phyloP scores from a whole-genome alignment of 2,113 vertebrate genomes.

The Campylomormyrus tamandua region DNA sequence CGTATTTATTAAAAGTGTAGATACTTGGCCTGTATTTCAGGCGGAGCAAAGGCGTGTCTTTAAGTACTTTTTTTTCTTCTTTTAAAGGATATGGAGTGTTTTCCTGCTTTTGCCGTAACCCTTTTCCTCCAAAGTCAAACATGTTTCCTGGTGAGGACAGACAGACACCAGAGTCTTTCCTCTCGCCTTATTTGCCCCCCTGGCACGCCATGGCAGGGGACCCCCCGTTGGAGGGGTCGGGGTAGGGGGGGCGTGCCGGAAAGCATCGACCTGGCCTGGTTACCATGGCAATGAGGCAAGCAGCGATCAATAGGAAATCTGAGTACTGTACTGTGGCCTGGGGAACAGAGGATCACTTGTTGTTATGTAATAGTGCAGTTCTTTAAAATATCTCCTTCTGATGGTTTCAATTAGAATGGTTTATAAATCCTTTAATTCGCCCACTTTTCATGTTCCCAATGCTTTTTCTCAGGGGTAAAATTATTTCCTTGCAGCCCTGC shows the following conservation, averaged over 20 bases:
- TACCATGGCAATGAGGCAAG: slow-evolving; percentile 12
- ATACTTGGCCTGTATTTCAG: background rate
- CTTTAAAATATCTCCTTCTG: background rate
- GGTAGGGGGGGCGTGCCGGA: background rate
- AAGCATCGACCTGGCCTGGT: background rate
- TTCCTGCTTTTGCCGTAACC: background rate
- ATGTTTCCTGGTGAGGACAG: background rate
- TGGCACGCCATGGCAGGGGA: background rate
- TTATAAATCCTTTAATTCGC: background rate
- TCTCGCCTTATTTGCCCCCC: background rate
- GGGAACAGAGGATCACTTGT: slow-evolving; percentile 14
- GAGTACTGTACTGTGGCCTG: background rate
- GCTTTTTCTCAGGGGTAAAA: background rate
- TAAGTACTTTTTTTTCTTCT: background rate
- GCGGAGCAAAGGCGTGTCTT: background rate
- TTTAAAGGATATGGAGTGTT: background rate
- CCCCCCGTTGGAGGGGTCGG: background rate
- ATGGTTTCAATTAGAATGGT: background rate
- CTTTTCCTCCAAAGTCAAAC: background rate
- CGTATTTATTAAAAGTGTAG: background rate
- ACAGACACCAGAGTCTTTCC: background rate
- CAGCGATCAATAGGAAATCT: slow-evolving; percentile 7
- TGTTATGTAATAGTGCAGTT: background rate
- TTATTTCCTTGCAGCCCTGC: background rate
- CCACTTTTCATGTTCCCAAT: background rate